Percentiles rank a stretch among this genome's conserved stretches.
Evolutionary conservation across 2,888 invertebrate genomes (phyloP).

Genomic region (Muscina levida): DNA sequence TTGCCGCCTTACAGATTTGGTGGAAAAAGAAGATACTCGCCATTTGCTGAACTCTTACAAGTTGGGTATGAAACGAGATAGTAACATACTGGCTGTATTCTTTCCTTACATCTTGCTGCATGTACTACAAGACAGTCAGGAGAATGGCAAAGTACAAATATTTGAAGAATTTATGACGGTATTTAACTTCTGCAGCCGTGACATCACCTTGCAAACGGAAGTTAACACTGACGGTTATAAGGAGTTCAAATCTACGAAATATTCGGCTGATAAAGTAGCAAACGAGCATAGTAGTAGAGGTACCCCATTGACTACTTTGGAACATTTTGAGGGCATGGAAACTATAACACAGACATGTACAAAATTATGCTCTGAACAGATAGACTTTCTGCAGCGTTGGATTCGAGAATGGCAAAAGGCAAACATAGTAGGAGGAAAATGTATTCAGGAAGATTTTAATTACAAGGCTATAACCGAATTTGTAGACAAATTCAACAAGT

Average conservation of each 20-base stretch:
- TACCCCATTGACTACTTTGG: not conserved
- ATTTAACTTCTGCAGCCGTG: conserved; percentile 74
- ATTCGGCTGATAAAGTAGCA: conserved; percentile 63
- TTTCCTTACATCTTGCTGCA: conserved; percentile 87
- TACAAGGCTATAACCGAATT: conserved; percentile 76
- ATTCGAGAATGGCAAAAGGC: conserved; percentile 82
- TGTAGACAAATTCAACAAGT: conserved; percentile 82
- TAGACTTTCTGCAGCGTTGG: conserved; percentile 90
- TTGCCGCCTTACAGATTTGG: conserved; percentile 83
- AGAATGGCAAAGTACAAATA: conserved; percentile 79
- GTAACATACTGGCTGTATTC: conserved; percentile 86
- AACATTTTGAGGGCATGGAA: conserved; percentile 64
- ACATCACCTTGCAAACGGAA: conserved; percentile 52
- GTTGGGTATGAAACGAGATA: conserved; percentile 88
- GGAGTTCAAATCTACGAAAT: conserved; percentile 73
- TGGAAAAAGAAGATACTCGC: conserved; percentile 83
- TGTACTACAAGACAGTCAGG: conserved; percentile 82
- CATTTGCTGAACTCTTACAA: conserved; percentile 85
- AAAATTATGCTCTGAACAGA: conserved; percentile 85
- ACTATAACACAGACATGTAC: conserved; percentile 81
- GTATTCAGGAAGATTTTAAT: conserved; percentile 74
- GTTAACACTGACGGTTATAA: conserved; percentile 69
- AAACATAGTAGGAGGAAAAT: conserved; percentile 72
- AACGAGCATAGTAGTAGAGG: not conserved
- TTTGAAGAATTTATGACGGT: conserved; percentile 82